phyloP scores from a whole-genome alignment of 2,797 vertebrate species.

The Oreortyx pictus region DNA sequence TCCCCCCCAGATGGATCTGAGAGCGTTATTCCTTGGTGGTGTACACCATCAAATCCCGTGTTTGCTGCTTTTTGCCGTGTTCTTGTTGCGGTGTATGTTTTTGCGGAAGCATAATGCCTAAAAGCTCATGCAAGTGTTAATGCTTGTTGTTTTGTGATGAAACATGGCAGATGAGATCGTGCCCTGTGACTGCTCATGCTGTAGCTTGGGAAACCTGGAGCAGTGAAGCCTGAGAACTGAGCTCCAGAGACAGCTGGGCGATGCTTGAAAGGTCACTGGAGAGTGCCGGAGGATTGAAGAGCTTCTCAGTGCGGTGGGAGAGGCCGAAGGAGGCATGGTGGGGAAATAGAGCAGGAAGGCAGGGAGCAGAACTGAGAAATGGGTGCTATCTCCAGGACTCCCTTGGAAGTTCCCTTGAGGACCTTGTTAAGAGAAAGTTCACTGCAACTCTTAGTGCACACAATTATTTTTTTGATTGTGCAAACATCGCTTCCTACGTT shows the following conservation, averaged over 20 bases:
- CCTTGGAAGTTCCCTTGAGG: background rate
- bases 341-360: background rate
- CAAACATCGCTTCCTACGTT: background rate
- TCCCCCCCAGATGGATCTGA: background rate
- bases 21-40: background rate
- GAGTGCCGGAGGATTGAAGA: background rate
- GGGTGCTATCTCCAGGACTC: background rate
- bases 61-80: background rate
- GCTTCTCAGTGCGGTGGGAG: background rate
- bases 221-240: conserved; percentile 47
- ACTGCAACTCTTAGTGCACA: background rate
- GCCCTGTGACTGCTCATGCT: background rate
- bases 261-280: conserved; percentile 27
- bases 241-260: background rate
- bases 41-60: accelerated
- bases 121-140: background rate
- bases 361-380: background rate
- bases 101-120: background rate
- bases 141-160: background rate
- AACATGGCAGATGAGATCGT: conserved; percentile 21
- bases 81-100: background rate
- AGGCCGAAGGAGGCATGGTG: background rate
- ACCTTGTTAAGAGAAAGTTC: background rate
- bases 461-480: background rate
- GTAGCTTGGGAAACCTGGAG: conserved; percentile 10